Evolutionary conservation across 2,888 invertebrate genomes (phyloP).

Genomic region (Scaptomyza caliginosa): DNA sequence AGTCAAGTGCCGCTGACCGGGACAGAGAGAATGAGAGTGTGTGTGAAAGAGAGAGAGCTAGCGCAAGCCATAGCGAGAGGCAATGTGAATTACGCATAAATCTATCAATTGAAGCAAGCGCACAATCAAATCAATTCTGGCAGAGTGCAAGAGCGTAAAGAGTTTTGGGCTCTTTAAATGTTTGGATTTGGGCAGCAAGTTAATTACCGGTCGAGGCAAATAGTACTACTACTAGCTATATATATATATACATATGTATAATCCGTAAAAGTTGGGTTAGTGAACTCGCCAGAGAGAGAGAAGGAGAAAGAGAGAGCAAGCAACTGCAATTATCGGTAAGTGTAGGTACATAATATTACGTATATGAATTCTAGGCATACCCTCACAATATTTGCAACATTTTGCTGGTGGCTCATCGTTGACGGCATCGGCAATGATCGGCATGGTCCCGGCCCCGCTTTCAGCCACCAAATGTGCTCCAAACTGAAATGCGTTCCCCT

Average conservation of each 20-base stretch:
- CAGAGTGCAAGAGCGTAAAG: not conserved
- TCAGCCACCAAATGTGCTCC: conserved; percentile 25
- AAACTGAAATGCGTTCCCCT: conserved; percentile 7
- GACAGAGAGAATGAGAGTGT: not conserved
- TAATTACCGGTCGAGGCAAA: conserved; percentile 51
- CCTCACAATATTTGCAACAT: conserved; percentile 97
- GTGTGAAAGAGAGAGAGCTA: conserved; percentile 6
- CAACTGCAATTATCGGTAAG: conserved; percentile 13
- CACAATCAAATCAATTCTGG: conserved; percentile 7
- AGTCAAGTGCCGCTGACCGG: conserved; percentile 54
- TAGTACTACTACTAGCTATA: too few species aligned
- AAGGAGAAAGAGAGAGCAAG: conserved; percentile 16
- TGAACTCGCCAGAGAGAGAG: conserved; percentile 67
- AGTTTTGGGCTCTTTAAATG: conserved; percentile 24
- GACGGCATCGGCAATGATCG: conserved; percentile 87
- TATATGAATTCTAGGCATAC: conserved; percentile 85
- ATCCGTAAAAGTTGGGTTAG: conserved; percentile 57
- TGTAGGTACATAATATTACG: conserved; percentile 1
- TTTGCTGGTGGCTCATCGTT: conserved; percentile 92
- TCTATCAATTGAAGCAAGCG: conserved; percentile 74
- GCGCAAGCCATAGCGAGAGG: conserved; percentile 16
- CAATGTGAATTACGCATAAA: conserved; percentile 70
- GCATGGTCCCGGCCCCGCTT: conserved; percentile 84
- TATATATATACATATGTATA: not conserved
- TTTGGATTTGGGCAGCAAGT: conserved; percentile 65